Evolutionary conservation across 1,140 invertebrate species (phyloP), one percentile per base, ranked within the genome.

Genomic region (Pantala flavescens): DNA sequence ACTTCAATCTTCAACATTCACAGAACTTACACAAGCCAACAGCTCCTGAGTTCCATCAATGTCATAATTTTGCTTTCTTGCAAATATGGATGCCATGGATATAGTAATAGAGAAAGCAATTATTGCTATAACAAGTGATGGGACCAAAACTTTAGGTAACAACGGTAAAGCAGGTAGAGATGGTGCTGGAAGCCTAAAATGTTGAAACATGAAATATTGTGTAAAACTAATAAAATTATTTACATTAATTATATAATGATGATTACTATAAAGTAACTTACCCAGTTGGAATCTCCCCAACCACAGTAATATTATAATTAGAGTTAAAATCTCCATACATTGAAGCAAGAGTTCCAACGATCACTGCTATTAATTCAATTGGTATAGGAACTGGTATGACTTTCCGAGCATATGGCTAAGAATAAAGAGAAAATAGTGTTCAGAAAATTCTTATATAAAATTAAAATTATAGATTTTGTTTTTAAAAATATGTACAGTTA

Each of bases 51-150:
- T 98, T 0, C 93, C 86, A 77, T 95, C 88, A 0, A 98, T 86
- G 77, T 93, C 89, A 80, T 98, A 98, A 77, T 91, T 89, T 74
- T 92, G 85, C 82, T 95, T 96, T 77, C 90, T 88, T 0, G 95
- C 93, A 82, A 97, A 93, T 71, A 97, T 94, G 75, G 97, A 86
- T 0, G 91, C 93, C 93, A 98, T 93, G 0, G 96, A 98, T 84
- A 98, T 92, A 5, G 92, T 90, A 43, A 76, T 10, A 36, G 42
- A 24, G 14, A 71, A 36, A 0, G 43, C 0, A 71, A 76, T 36
- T 2, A 71, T 71, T 72, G 70, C 73, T 11, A 75, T 55, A 72
- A 42, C 42, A 19, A 77, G 49, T 16, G 23, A 2, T 23, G 12
- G 19, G 2, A 72, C 71, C 3, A 72, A 14, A 5, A 72, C 71